A percentile compares a stretch with the other conserved stretches of the same genome.
Conservation (phyloP, 2,113 vertebrate species). For the Corythoichthys haematopterus region DNA sequence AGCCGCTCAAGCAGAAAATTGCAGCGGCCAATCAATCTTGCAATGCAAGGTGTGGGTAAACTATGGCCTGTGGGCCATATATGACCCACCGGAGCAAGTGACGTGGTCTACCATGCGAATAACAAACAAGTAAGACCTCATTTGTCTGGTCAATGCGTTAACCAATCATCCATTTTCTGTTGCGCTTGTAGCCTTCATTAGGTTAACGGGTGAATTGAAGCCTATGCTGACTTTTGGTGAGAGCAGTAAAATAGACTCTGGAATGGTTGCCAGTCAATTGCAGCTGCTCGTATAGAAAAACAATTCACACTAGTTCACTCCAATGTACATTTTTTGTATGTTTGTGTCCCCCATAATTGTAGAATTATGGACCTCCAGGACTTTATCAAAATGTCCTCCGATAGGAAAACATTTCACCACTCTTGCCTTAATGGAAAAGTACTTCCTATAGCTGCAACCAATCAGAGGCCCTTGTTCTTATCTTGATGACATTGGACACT, state of each 20-base stretch:
- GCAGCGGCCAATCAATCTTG: slow-evolving; percentile 63
- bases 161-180: neutral
- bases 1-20: slow-evolving; percentile 66
- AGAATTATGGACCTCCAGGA: too few species aligned
- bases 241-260: too few species aligned
- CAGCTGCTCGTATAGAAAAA: too few species aligned
- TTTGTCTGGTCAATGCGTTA: neutral
- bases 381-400: neutral
- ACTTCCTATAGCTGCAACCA: slow-evolving; percentile 37
- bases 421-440: slow-evolving; percentile 43
- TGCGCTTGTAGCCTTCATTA: neutral
- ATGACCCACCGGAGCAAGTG: neutral
- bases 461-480: slow-evolving; percentile 53
- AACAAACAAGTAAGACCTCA: neutral
- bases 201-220: too few species aligned
- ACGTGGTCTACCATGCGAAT: neutral
- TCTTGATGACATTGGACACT: slow-evolving; percentile 39
- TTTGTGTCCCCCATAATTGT: too few species aligned
- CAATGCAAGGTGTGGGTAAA: slow-evolving; percentile 32
- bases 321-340: too few species aligned
- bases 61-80: neutral
- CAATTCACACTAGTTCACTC: too few species aligned
- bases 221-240: too few species aligned
- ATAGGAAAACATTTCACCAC: neutral
- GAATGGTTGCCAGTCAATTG: too few species aligned